Evolutionary conservation across 2,113 vertebrate genomes (phyloP).

Genomic region (Cyphomyrus plagiostoma): DNA sequence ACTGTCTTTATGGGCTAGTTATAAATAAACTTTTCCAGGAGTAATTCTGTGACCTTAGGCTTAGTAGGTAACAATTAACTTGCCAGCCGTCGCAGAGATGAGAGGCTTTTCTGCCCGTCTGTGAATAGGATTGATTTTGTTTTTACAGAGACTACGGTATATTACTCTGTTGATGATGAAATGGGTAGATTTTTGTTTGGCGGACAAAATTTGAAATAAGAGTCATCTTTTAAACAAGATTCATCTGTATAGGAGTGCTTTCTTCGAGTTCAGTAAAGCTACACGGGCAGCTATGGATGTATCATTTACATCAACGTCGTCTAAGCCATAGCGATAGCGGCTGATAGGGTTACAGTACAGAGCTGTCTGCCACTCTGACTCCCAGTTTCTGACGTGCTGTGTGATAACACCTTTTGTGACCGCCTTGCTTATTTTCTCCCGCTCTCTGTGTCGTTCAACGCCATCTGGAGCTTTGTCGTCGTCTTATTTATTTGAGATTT

Average conservation of each 20-base stretch:
- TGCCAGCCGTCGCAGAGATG: neutral
- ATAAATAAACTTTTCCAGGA: neutral
- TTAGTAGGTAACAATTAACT: neutral
- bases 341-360: neutral
- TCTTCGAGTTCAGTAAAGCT: neutral
- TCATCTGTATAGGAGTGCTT: neutral
- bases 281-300: neutral
- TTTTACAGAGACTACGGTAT: neutral
- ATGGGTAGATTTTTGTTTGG: neutral
- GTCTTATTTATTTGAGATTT: neutral
- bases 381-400: neutral
- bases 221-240: neutral
- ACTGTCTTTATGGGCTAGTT: neutral
- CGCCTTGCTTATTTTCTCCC: neutral
- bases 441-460: neutral
- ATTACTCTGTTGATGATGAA: neutral
- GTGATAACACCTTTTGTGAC: neutral
- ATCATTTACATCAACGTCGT: neutral
- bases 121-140: neutral
- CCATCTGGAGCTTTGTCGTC: neutral
- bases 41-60: neutral
- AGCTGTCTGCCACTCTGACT: conserved; percentile 6
- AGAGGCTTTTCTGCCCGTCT: neutral
- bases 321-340: neutral
- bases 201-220: neutral